Base-by-base conservation (phyloP, 2,113 vertebrate genomes). In the Pelvicachromis taeniatus region DNA sequence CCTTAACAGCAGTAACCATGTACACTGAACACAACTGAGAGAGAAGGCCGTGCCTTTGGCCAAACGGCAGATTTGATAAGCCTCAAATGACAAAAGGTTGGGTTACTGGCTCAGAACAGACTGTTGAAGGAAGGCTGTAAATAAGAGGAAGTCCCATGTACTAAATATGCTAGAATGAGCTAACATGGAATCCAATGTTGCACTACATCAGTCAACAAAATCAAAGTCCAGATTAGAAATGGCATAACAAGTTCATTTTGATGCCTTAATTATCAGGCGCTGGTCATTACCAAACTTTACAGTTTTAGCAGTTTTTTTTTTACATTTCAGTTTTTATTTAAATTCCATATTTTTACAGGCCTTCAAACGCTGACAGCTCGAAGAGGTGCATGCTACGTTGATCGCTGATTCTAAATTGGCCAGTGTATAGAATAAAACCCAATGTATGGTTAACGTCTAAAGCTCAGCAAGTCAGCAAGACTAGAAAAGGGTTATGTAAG, bases 31-130 rank as follows among this genome's bases (percentile, higher is more conserved):
- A 63, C 33, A 63, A 21, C 19, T 63, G 19, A 5, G 59, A 63
- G 33, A 33, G 33, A 33, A 33, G 59, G 33, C 10, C 0, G 10
- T 35, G 59, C 0, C 4, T 2, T 38, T 63, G 33, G 33, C 59
- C 38, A 63, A 63, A 63, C 1, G 1, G 6, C 59, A 38, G 33
- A 63, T 7, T 38, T 38, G 33, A 38, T 63, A 10, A 38, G 19
- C 4, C 59, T 13, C 33, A 63, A 63, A 63, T 63, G 59, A 0
- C 6, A 63, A 38, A 63, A 63, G 10, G 33, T 63, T 13, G n/a
- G 59, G 19, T 63, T 63, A 63, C 59, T 21, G 59, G 38, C 38
- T 63, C 4, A 63, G 59, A 63, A 0, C 59, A 63, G 17, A 38
- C 59, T 63, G 59, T 38, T 63, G 17, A 63, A 63, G 59, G 31